Evolutionary conservation across 2,888 invertebrate genomes (phyloP), one percentile per base, ranked within the genome.

Genomic region (Chydorus sphaericus): DNA sequence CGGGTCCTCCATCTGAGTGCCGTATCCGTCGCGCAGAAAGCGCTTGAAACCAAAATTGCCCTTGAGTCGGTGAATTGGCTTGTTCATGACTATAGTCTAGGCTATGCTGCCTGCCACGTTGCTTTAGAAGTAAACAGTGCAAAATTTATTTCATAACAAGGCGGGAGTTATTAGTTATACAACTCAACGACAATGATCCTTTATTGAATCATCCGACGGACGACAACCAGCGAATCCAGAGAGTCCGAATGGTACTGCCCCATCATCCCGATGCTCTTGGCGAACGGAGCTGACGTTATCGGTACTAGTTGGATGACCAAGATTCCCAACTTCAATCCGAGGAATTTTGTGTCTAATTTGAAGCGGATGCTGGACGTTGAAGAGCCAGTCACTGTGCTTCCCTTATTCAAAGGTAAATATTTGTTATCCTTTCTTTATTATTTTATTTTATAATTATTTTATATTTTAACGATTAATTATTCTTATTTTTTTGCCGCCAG

Each of bases 271-370:
- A 94, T 93, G 89, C 80, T 97, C 20, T 73, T 98, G 51, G 87
- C 98, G 0, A 98, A 98, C 67, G 98, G 98, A 1, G 89, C 94
- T 1, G 94, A 96, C 60, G 98, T 93, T 61, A 97, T 98, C 64
- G 97, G 96, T 50, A 97, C 97, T 0, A 97, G 96, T 18, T 97
- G 96, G 96, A 89, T 89, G 73, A 97, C 96, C 0, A 94, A 90
- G 70, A 87, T 98, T 65, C 89, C 91, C 3, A 97, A 97, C 71
- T 92, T 86, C 68, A 92, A 96, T 72, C 91, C 96, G 0, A 74
- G 93, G 54, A 94, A 96, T 59, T 78, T 98, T 54, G 83, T 91
- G 3, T 73, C 74, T 11, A 94, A 93, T 68, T 67, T 98, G 23
- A 68, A 67, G 55, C 66, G 80, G 10, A 77, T 97, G 80, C 74